Percentiles rank a stretch among this genome's conserved stretches.
These are phyloP conservation scores for Brevipalpus yothersi DNA, from an alignment of 1,140 invertebrate genomes.

Conservation along the genomic window DNA sequence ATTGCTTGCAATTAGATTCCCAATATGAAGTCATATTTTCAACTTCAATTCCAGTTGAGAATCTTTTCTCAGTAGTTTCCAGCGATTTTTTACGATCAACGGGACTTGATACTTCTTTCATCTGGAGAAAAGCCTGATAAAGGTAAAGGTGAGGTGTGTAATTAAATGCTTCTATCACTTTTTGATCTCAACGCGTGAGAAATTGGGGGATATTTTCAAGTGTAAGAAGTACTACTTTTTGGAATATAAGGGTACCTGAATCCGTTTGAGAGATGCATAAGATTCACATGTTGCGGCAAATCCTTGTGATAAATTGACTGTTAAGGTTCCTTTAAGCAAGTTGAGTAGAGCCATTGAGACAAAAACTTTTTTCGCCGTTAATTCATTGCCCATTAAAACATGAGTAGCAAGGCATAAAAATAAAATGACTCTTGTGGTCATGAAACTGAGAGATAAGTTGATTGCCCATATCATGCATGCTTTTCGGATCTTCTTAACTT, in stretches of 20 bases:
- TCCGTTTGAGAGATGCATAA: constrained; percentile 36
- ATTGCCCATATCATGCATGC: constrained; percentile 39
- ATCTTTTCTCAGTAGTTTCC: not conserved
- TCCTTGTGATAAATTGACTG: constrained; percentile 41
- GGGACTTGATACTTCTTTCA: not conserved
- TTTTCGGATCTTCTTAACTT: constrained; percentile 39
- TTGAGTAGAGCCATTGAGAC: constrained; percentile 40
- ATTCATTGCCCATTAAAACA: constrained; percentile 30
- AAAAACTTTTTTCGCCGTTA: constrained; percentile 50
- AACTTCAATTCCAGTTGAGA: not conserved
- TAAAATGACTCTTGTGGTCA: constrained; percentile 36
- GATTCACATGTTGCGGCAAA: constrained; percentile 25
- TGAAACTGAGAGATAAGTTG: constrained; percentile 25
- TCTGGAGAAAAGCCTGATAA: not conserved
- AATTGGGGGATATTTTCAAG: no score
- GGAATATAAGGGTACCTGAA: no score
- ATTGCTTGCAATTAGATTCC: not conserved
- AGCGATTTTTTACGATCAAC: not conserved
- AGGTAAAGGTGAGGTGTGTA: no score
- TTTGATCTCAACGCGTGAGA: no score
- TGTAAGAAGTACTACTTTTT: no score
- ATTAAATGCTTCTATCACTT: not conserved
- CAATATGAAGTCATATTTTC: not conserved
- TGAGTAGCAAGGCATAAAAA: constrained; percentile 43
- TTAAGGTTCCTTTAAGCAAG: constrained; percentile 33